phyloP scores from a whole-genome alignment of 1,140 invertebrate genomes.

The Drosophila leontia region DNA sequence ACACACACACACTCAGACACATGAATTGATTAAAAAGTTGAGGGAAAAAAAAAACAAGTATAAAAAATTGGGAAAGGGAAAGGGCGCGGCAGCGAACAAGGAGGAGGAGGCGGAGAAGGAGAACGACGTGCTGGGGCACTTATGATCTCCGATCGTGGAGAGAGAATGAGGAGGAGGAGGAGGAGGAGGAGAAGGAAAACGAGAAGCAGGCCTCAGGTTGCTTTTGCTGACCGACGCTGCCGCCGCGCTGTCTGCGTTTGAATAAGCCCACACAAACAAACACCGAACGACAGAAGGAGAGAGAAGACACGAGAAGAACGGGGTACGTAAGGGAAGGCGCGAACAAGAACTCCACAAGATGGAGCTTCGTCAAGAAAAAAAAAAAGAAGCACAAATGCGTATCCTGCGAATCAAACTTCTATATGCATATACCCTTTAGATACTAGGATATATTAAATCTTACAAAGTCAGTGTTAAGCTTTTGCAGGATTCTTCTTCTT shows the following conservation, averaged over 20 bases:
- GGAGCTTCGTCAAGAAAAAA: constrained; percentile 18
- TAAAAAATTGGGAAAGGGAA: constrained; percentile 43
- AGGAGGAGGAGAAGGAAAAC: background rate
- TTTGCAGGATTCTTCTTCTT: background rate
- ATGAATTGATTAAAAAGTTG: constrained; percentile 82
- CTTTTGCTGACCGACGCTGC: constrained; percentile 52
- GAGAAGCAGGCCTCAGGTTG: constrained; percentile 24
- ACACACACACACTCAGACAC: constrained; percentile 65
- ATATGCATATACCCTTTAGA: background rate
- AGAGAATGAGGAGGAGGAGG: background rate
- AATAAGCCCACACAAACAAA: constrained; percentile 73
- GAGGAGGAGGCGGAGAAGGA: constrained; percentile 1
- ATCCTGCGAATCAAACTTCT: constrained; percentile 6
- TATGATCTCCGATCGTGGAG: constrained; percentile 48
- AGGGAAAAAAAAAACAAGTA: constrained; percentile 44
- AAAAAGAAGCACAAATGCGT: constrained; percentile 2
- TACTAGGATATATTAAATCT: background rate
- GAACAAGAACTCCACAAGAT: constrained; percentile 17
- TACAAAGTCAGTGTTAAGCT: background rate
- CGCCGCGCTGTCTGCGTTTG: constrained; percentile 80
- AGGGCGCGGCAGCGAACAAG: constrained; percentile 35
- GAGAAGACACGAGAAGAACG: constrained; percentile 1
- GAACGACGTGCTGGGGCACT: constrained; percentile 53
- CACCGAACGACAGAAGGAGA: constrained; percentile 1
- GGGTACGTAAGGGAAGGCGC: background rate